Percentiles rank a stretch among this genome's conserved stretches.
Conservation (phyloP, 1,140 invertebrate genomes). For the Neodiprion pinetum region DNA sequence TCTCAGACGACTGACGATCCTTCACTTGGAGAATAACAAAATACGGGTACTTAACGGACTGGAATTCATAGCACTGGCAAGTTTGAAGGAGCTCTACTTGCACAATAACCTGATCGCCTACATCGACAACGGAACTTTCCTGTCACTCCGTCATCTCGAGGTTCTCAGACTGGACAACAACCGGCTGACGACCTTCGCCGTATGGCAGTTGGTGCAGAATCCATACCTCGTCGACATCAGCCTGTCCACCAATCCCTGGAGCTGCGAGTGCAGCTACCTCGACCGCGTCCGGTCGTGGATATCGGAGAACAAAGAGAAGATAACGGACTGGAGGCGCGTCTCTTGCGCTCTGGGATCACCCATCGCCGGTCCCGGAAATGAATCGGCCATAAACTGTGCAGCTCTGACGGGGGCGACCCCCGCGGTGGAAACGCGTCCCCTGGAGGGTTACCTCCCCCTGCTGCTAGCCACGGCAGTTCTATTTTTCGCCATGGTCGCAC, state of each 20-base stretch:
- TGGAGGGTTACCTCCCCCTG: conserved; percentile 81
- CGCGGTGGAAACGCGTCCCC: conserved; percentile 71
- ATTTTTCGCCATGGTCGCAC: conserved; percentile 73
- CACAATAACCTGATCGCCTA: conserved; percentile 81
- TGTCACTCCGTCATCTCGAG: conserved; percentile 74
- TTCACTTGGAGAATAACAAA: conserved; percentile 86
- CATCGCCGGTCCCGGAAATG: conserved; percentile 69
- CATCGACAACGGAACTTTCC: conserved; percentile 80
- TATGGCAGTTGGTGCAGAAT: conserved; percentile 77
- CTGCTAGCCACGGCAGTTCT: conserved; percentile 77
- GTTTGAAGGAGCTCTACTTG: conserved; percentile 82
- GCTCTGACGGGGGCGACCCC: conserved; percentile 57
- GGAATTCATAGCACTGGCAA: conserved; percentile 76
- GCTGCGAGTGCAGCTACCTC: conserved; percentile 86
- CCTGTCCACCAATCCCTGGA: conserved; percentile 87
- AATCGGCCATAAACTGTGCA: conserved; percentile 68
- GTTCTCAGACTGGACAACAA: conserved; percentile 83
- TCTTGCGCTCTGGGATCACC: conserved; percentile 65
- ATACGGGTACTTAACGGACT: conserved; percentile 76
- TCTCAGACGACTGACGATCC: conserved; percentile 73
- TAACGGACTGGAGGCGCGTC: conserved; percentile 73
- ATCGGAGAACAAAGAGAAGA: conserved; percentile 73
- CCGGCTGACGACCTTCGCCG: conserved; percentile 76
- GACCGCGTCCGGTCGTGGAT: conserved; percentile 81
- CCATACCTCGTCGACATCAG: conserved; percentile 81